phyloP scores from a whole-genome alignment of 2,888 invertebrate genomes.

The Monopis laevigella region DNA sequence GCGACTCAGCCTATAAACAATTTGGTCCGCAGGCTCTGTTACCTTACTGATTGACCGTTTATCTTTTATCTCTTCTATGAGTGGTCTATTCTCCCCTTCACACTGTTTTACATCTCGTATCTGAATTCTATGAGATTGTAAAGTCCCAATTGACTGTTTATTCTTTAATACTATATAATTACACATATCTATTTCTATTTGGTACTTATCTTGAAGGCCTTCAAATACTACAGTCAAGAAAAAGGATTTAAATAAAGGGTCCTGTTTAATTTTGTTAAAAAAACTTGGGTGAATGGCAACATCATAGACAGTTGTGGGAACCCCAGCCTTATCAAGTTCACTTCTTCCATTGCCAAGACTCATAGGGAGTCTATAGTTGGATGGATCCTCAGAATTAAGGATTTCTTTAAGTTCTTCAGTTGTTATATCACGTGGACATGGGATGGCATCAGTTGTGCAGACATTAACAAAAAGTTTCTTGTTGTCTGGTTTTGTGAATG shows the following conservation, averaged over 20 bases:
- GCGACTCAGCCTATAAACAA: conserved; percentile 68
- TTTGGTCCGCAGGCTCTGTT: conserved; percentile 39
- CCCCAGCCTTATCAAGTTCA: conserved; percentile 81
- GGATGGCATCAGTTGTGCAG: conserved; percentile 81
- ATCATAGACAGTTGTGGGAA: conserved; percentile 80
- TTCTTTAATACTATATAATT: conserved; percentile 76
- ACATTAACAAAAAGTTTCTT: conserved; percentile 88
- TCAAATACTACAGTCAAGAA: conserved; percentile 83
- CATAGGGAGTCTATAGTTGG: conserved; percentile 85
- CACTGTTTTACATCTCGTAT: conserved; percentile 70
- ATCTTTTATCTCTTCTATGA: conserved; percentile 70
- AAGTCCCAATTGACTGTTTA: conserved; percentile 76
- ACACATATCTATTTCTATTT: conserved; percentile 72
- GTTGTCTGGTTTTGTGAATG: conserved; percentile 68
- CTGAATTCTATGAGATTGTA: conserved; percentile 79
- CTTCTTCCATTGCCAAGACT: conserved; percentile 85
- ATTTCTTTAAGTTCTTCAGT: conserved; percentile 76
- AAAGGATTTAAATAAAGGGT: conserved; percentile 79
- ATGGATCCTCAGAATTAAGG: conserved; percentile 73
- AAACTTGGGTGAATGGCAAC: conserved; percentile 84
- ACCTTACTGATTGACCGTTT: background rate
- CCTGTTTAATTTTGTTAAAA: conserved; percentile 76
- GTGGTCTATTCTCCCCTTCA: conserved; percentile 37
- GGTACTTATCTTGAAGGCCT: conserved; percentile 79
- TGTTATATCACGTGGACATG: conserved; percentile 75